A percentile compares a stretch with the other conserved stretches of the same genome.
Evolutionary conservation across 2,113 vertebrate species (phyloP).

Genomic region (Chaetura pelagica): DNA sequence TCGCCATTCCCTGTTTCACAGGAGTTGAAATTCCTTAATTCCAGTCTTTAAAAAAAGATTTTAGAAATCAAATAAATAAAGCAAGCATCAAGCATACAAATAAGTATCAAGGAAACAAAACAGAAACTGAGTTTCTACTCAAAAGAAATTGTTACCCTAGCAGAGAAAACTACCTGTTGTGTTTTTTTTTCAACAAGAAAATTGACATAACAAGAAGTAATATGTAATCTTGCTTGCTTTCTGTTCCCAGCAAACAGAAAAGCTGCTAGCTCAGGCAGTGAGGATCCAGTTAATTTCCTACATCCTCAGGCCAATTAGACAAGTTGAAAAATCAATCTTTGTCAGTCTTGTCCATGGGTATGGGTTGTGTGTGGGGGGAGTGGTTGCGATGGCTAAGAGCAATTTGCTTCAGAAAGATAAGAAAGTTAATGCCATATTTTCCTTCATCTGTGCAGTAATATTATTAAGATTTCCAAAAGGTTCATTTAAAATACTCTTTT

Average conservation of each 20-base stretch:
- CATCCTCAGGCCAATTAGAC: background rate
- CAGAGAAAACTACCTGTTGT: background rate
- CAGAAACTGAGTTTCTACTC: background rate
- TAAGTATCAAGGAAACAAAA: background rate
- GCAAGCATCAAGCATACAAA: background rate
- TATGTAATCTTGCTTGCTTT: background rate
- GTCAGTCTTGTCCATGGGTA: background rate
- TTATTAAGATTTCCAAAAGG: background rate
- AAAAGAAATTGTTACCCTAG: background rate
- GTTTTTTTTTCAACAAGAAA: background rate
- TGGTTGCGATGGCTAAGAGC: background rate
- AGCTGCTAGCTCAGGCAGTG: background rate
- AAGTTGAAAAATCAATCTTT: background rate
- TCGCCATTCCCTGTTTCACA: background rate
- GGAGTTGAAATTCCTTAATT: background rate
- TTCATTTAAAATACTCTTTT: background rate
- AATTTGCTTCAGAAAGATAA: background rate
- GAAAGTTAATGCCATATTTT: background rate
- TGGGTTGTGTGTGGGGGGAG: background rate
- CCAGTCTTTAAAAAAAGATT: background rate
- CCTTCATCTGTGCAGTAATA: background rate
- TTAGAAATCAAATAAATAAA: constrained; percentile 3
- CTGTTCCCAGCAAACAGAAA: background rate
- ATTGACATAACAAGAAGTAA: background rate
- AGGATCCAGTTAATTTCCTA: constrained; percentile 1